A percentile compares a stretch with the other conserved stretches of the same genome.
Conservation (phyloP, 2,113 vertebrate species). For the Zapus hudsonius region DNA sequence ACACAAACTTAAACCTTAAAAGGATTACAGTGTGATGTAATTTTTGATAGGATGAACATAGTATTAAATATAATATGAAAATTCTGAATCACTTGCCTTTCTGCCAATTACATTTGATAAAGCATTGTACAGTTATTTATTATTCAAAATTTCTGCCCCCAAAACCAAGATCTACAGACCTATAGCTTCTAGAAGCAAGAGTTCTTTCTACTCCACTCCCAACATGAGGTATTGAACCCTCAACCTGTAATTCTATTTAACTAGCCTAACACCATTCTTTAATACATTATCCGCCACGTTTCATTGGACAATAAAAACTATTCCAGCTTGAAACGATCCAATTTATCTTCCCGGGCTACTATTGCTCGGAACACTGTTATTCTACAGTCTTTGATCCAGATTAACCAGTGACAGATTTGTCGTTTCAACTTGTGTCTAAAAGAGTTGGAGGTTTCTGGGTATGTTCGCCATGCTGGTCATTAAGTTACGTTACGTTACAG, state of each 20-base stretch:
- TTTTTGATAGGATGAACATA: constrained; percentile 26
- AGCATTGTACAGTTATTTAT: constrained; percentile 36
- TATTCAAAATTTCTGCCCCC: constrained; percentile 35
- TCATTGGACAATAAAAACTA: constrained; percentile 19
- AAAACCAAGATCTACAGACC: neutral
- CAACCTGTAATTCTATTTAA: neutral
- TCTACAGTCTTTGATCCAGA: constrained; percentile 22
- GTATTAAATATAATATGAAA: neutral
- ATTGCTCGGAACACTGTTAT: neutral
- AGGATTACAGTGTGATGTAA: constrained; percentile 16
- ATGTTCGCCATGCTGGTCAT: neutral
- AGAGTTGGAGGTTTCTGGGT: neutral
- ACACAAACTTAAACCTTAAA: constrained; percentile 54
- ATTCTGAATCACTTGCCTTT: constrained; percentile 3
- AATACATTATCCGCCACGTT: neutral
- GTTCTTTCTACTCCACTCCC: neutral
- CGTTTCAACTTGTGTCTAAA: constrained; percentile 18
- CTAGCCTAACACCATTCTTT: neutral
- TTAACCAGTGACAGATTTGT: neutral
- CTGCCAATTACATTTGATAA: constrained; percentile 36
- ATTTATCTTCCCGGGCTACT: neutral
- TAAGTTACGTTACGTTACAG: neutral
- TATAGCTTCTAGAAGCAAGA: constrained; percentile 7
- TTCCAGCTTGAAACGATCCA: neutral
- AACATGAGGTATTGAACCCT: neutral